Conservation (phyloP, 2,797 vertebrate species). For the Macrochelys suwanniensis region DNA sequence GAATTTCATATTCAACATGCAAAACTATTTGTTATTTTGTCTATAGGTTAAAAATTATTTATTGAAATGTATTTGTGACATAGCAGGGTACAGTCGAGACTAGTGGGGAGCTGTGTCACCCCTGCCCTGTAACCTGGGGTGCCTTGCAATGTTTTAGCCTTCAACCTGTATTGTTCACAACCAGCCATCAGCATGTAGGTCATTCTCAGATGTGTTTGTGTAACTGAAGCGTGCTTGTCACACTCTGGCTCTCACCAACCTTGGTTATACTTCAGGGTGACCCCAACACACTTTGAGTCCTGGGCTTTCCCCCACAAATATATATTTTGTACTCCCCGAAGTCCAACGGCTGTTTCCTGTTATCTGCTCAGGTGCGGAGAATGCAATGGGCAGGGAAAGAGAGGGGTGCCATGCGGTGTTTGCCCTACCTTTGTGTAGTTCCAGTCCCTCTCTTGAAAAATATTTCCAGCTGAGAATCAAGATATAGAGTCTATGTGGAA, state of each 20-base stretch:
- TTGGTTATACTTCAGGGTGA: neutral
- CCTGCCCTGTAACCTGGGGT: neutral
- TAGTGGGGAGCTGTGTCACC: neutral
- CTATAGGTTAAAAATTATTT: neutral
- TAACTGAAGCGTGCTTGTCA: neutral
- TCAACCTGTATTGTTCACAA: no score
- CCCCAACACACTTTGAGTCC: neutral
- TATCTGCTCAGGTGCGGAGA: neutral
- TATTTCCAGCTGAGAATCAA: neutral
- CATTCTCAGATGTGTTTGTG: neutral
- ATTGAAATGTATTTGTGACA: neutral
- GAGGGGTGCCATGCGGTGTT: neutral
- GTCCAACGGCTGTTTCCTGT: neutral
- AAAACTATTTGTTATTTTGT: neutral
- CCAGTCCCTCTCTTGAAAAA: neutral
- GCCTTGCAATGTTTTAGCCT: no score
- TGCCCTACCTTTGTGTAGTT: neutral
- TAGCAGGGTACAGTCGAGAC: neutral
- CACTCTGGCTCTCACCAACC: neutral
- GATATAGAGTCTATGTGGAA: neutral
- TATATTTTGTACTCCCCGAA: neutral
- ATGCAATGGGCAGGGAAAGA: neutral
- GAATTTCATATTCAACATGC: neutral
- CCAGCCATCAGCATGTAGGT: neutral
- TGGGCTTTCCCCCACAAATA: neutral